Evolutionary conservation across 2,797 vertebrate species (phyloP).

Genomic region (Dallia pectoralis): DNA sequence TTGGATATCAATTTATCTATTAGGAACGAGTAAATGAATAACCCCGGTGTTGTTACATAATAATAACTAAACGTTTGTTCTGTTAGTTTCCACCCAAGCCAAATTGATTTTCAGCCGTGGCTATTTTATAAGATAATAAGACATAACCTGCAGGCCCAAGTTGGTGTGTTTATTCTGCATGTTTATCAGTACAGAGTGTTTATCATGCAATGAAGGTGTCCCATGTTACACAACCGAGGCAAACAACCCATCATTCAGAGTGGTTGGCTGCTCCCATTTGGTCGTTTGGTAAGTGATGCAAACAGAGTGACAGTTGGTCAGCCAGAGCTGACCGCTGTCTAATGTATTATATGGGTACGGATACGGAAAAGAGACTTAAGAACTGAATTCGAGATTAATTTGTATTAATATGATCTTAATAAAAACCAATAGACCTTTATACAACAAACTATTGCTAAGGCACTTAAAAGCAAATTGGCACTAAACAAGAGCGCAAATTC

Average conservation of each 20-base stretch:
- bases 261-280: conserved; percentile 20
- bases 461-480: neutral
- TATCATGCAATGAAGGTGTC: conserved; percentile 13
- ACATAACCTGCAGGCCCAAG: neutral
- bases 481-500: too few relatives aligned
- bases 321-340: conserved; percentile 20
- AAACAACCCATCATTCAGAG: conserved; percentile 21
- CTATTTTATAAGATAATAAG: neutral
- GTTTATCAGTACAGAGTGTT: neutral
- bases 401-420: conserved; percentile 8
- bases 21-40: neutral
- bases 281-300: conserved; percentile 16
- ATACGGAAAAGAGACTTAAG: conserved; percentile 2
- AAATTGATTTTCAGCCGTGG: neutral
- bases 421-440: neutral
- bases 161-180: too few relatives aligned
- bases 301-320: conserved; percentile 25
- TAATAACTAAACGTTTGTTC: neutral
- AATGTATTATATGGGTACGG: conserved; percentile 7
- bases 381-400: conserved; percentile 13
- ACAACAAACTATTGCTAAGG: neutral
- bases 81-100: neutral
- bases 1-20: neutral
- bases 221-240: conserved; percentile 34
- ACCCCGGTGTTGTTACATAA: neutral